Base-by-base conservation (phyloP, 1,140 invertebrate genomes). In the Bombus pyrosoma region DNA sequence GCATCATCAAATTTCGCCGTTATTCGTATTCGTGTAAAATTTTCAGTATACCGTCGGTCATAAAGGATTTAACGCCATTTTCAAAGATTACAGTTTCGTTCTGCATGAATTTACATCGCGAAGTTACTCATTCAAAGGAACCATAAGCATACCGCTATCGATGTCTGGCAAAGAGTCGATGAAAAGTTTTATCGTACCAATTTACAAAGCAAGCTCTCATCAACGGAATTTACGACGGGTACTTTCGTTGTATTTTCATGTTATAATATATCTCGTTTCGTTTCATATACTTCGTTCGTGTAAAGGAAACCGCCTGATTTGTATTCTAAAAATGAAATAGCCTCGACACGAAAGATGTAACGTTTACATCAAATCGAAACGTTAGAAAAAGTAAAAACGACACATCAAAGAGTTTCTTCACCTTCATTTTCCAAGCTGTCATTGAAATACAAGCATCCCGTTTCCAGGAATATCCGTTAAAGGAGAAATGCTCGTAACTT, bases 381-480 rank as follows among this genome's bases (percentile, higher is more conserved):
- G 28, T 74, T 53, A 9, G 39, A 59, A 81, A 43, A 74, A 75
- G 28, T 59, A 28, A 28, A 62, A 12, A 64, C 39, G 53, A 8
- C 57, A 62, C 71, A 71, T 86, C 85, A 77, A 82, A 77, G 68
- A 43, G 82, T 84, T 84, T 68, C 57, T 43, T 59, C 66, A 25
- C 34, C 74, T 72, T 41, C 9, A 12, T 59, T 83, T 77, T 13
- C 53, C 74, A 72, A 43, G 12, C 53, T 59, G 79, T 74, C 62
- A 22, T 13, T 22, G 18, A 69, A 32, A 59, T 6, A 75, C 69
- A 59, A 74, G 25, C 82, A 28, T n/a, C 22, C 28, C 32, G 25
- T 39, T 84, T 87, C 86, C 37, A 37, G 47, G 86, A 87, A 87
- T 39, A 74, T 68, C 85, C 75, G 39, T 86, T 86, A 86, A 84